A percentile compares a stretch with the other conserved stretches of the same genome.
Conservation (phyloP, 2,888 invertebrate species). For the Mayetiola destructor region DNA sequence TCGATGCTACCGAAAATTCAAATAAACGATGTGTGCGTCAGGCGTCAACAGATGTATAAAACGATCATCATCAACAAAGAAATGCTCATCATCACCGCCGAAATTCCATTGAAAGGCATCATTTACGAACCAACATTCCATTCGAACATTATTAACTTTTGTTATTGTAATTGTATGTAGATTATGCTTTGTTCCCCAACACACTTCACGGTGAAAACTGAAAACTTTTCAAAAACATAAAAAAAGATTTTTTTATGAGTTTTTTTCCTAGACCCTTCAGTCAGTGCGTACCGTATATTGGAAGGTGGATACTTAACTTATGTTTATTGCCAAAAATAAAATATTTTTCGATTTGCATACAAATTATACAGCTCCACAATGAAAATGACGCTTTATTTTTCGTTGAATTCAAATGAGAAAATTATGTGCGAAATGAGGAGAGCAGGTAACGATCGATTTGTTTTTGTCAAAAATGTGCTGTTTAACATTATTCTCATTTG, state of each 20-base stretch:
- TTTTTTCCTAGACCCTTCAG: conserved; percentile 1
- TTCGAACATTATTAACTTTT: conserved; percentile 11
- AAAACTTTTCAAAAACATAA: conserved; percentile 7
- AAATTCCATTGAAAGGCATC: background rate
- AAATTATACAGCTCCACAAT: background rate
- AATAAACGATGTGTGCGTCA: conserved; percentile 1
- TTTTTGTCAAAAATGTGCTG: conserved; percentile 4
- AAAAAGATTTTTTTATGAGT: conserved; percentile 5
- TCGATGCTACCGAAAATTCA: no score
- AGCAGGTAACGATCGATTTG: background rate
- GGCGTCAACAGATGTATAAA: conserved; percentile 5
- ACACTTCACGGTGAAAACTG: background rate
- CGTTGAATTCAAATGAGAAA: background rate
- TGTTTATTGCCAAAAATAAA: conserved; percentile 8
- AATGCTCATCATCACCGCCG: conserved; percentile 5
- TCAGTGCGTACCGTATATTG: background rate
- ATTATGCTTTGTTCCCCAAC: conserved; percentile 3
- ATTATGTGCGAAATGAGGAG: background rate
- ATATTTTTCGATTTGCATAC: conserved; percentile 11
- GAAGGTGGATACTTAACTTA: no score
- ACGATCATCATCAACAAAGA: conserved; percentile 8
- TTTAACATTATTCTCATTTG: background rate
- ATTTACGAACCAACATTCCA: no score
- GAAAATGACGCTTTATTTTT: background rate
- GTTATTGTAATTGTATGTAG: background rate